A percentile compares a stretch with the other conserved stretches of the same genome.
These are phyloP conservation scores for Tauraco hartlaubi DNA, from an alignment of 2,797 vertebrate species.

Conservation along the genomic window DNA sequence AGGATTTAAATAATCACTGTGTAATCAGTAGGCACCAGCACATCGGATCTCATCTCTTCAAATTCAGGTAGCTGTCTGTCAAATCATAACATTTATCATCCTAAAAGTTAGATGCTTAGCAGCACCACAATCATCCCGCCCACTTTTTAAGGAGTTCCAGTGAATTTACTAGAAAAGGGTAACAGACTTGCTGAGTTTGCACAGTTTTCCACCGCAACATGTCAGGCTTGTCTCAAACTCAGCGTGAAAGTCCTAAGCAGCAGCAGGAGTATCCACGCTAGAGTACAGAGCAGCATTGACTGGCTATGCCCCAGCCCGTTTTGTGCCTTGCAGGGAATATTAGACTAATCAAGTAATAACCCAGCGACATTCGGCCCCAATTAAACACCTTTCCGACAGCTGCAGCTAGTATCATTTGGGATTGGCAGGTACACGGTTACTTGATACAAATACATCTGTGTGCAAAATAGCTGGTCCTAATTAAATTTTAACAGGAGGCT, in stretches of 20 bases:
- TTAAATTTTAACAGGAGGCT: conserved; percentile 26
- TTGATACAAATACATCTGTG: background rate
- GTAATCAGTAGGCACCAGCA: conserved; percentile 74
- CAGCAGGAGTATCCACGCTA: background rate
- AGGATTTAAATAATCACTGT: conserved; percentile 80
- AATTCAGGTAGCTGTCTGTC: conserved; percentile 62
- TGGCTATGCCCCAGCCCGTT: background rate
- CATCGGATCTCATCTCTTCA: conserved; percentile 46
- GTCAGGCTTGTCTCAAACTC: background rate
- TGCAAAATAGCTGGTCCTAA: background rate
- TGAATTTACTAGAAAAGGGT: background rate
- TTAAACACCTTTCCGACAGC: background rate
- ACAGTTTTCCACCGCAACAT: background rate
- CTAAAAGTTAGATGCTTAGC: background rate
- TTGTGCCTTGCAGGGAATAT: background rate
- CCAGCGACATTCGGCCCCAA: background rate
- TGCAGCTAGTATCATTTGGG: background rate
- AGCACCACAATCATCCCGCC: background rate
- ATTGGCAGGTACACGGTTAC: background rate
- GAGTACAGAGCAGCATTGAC: background rate
- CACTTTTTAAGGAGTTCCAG: background rate
- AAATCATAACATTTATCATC: background rate
- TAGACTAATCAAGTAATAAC: background rate
- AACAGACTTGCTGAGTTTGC: background rate
- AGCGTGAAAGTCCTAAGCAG: background rate